A percentile compares a stretch with the other conserved stretches of the same genome.
Conservation (phyloP, 2,888 invertebrate species). For the Amiota communis region DNA sequence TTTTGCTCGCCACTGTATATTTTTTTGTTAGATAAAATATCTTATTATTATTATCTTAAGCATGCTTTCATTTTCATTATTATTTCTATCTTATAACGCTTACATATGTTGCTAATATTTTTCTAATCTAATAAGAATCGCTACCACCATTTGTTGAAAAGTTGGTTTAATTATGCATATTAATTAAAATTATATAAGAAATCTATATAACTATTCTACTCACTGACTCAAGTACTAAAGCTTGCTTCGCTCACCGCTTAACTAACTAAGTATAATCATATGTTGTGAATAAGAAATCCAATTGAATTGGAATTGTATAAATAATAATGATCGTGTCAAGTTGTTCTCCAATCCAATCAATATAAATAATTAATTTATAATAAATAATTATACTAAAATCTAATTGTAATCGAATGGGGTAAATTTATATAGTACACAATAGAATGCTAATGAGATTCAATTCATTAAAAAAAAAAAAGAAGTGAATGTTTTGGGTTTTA, state of each 20-base stretch:
- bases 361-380: background rate
- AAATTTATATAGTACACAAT: constrained; percentile 35
- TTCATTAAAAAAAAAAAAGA: constrained; percentile 23
- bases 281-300: too few species aligned
- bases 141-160: constrained; percentile 56
- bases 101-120: constrained; percentile 3
- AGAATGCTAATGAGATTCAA: constrained; percentile 64
- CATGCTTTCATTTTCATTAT: background rate
- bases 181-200: too few species aligned
- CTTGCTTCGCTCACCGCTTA: too few species aligned
- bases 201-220: too few species aligned
- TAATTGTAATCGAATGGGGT: constrained; percentile 38
- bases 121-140: constrained; percentile 57
- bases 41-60: background rate
- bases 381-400: constrained; percentile 4
- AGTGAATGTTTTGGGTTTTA: background rate
- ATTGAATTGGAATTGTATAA: too few species aligned
- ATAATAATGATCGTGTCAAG: too few species aligned
- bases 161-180: too few species aligned
- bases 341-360: background rate
- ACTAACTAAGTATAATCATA: too few species aligned
- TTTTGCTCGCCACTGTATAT: constrained; percentile 24
- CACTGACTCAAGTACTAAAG: too few species aligned
- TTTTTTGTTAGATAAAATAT: constrained; percentile 26
- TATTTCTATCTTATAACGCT: background rate